These are phyloP conservation scores for Epizoanthus rinbou DNA, from an alignment of 92 coral and sea anemone species.

Conservation along the genomic window DNA sequence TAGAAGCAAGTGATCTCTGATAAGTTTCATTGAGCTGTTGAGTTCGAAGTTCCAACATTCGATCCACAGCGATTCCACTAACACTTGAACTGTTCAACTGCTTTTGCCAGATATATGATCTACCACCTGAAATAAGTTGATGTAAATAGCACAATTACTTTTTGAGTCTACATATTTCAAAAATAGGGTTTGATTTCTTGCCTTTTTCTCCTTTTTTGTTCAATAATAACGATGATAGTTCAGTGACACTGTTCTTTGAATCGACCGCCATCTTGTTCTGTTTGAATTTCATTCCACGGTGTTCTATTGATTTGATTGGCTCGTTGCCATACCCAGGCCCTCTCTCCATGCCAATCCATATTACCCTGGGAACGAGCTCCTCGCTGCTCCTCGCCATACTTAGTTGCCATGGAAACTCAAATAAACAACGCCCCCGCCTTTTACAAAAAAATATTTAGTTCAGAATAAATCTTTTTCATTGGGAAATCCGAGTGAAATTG, in stretches of 20 bases:
- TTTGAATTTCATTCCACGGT: constrained; percentile 17
- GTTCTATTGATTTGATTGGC: constrained; percentile 34
- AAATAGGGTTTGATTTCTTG: neutral
- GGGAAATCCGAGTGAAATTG: too few relatives aligned
- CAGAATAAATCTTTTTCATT: too few relatives aligned
- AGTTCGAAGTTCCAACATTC: constrained; percentile 34
- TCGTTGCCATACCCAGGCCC: constrained; percentile 17
- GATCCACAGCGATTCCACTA: neutral
- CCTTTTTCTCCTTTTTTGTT: constrained; percentile 17
- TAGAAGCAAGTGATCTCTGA: constrained; percentile 12
- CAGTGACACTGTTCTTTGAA: neutral
- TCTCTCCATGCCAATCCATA: neutral
- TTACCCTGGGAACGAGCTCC: too few relatives aligned
- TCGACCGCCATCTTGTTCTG: constrained; percentile 23
- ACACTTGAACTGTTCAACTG: constrained; percentile 1
- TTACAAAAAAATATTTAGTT: too few relatives aligned
- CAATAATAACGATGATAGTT: neutral
- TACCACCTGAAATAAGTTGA: constrained; percentile 1
- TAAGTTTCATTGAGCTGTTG: constrained; percentile 7
- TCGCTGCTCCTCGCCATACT: too few relatives aligned
- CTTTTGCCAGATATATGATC: constrained; percentile 16
- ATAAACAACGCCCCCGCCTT: too few relatives aligned
- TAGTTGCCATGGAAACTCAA: too few relatives aligned
- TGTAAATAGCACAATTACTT: neutral
- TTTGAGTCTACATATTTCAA: neutral